phyloP scores from a whole-genome alignment of 1,140 invertebrate genomes.

The Pseudomyrmex pallidus region DNA sequence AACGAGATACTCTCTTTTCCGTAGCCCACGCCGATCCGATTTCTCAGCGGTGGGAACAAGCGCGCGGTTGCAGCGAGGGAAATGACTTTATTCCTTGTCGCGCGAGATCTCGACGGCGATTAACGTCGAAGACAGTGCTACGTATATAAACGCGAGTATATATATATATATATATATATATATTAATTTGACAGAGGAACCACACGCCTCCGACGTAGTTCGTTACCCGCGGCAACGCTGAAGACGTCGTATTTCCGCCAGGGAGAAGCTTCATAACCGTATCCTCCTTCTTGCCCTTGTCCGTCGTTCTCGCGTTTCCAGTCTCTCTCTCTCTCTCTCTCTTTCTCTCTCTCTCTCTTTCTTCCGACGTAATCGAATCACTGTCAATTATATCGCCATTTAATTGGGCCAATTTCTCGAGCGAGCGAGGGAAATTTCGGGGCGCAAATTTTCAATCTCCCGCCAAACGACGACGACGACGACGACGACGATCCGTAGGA shows the following conservation, averaged over 20 bases:
- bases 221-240: conserved; percentile 29
- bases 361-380: conserved; percentile 44
- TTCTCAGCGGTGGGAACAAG: no score
- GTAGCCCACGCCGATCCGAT: no score
- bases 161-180: neutral
- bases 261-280: conserved; percentile 45
- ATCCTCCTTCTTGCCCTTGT: conserved; percentile 3
- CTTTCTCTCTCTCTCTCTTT: neutral
- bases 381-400: conserved; percentile 55
- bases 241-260: conserved; percentile 48
- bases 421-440: conserved; percentile 40
- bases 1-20: no score
- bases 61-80: no score
- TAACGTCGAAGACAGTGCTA: conserved; percentile 16
- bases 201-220: conserved; percentile 20
- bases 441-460: conserved; percentile 47
- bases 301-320: conserved; percentile 14
- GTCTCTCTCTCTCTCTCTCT: no score
- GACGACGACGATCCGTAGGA: conserved; percentile 8
- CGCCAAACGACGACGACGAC: neutral
- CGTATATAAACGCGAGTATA: neutral
- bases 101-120: conserved; percentile 2
- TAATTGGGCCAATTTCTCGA: conserved; percentile 58
- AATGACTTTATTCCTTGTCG: neutral
- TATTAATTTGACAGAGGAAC: conserved; percentile 55